Evolutionary conservation across 2,888 invertebrate genomes (phyloP), one percentile per base, ranked within the genome.

Genomic region (Pharmacophagus antenor): DNA sequence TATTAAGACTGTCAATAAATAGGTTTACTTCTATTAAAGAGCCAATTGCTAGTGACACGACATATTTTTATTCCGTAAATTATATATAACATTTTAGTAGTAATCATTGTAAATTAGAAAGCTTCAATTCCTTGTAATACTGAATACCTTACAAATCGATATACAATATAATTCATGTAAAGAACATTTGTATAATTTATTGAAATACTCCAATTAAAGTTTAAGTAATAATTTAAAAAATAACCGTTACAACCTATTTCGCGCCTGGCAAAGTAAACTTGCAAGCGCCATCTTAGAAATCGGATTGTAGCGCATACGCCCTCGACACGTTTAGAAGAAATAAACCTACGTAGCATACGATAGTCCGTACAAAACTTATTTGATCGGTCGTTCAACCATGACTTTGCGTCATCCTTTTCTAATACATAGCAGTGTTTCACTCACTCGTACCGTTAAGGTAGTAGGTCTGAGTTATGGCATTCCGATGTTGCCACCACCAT

Each of bases 331-430:
- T 82, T 84, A 84, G 84, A 82, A 84, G 85, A 85, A 84, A 84
- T 83, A 82, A 84, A 84, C 84, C 83, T 70, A 71, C 69, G 84
- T 85, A 81, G 83, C 79, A 84, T 82, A 82, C 84, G 87, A 83
- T 82, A 83, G 82, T 80, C 79, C 79, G 84, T 82, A 87, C 86
- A 84, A 87, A 84, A 88, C 88, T 88, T 88, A 88, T 89, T 88
- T 89, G 89, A 89, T 88, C 88, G 89, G 89, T 88, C 89, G 88
- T 89, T 89, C 88, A 89, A 89, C 89, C 88, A 85, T 84, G 84
- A 82, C 85, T 81, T 69, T 72, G 67, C 67, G 69, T 67, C 69
- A 63, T 81, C 78, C 70, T 77, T 63, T 65, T 85, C 77, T 64
- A 64, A 61, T 75, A 57, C 65, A 73, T 79, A 73, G 66, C 67